Conservation (phyloP, 1,140 invertebrate species). For the Cydia amplana region DNA sequence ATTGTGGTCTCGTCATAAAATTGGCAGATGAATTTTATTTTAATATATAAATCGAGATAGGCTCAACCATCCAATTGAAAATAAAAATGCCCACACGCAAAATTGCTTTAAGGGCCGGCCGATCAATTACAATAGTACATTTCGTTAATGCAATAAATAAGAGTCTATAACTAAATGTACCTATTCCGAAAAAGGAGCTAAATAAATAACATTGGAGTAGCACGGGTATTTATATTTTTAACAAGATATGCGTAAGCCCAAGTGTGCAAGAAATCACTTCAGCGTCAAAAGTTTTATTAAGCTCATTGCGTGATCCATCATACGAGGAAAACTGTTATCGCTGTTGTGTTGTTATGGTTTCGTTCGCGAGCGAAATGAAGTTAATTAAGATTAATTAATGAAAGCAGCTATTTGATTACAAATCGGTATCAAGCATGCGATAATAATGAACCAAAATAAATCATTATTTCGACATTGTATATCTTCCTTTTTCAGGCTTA, state of each 20-base stretch:
- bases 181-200: background rate
- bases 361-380: conserved; percentile 13
- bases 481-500: too few species aligned
- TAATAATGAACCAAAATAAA: background rate
- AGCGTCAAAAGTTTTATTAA: conserved; percentile 27
- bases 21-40: too few species aligned
- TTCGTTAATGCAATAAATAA: background rate
- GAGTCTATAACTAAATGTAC: background rate
- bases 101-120: background rate
- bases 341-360: conserved; percentile 24
- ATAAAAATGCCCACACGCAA: background rate
- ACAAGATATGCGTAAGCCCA: background rate
- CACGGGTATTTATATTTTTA: background rate
- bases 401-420: conserved; percentile 22
- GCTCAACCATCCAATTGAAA: too few species aligned
- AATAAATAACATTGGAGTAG: background rate
- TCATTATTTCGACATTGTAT: background rate
- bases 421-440: conserved; percentile 1
- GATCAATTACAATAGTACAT: background rate
- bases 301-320: conserved; percentile 18
- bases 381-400: conserved; percentile 31
- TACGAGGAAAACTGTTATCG: conserved; percentile 29
- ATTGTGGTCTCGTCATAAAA: too few species aligned
- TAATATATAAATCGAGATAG: too few species aligned
- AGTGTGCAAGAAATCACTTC: conserved; percentile 23